Evolutionary conservation across 2,113 vertebrate species (phyloP), one percentile per base, ranked within the genome.

Genomic region (Etheostoma spectabile): DNA sequence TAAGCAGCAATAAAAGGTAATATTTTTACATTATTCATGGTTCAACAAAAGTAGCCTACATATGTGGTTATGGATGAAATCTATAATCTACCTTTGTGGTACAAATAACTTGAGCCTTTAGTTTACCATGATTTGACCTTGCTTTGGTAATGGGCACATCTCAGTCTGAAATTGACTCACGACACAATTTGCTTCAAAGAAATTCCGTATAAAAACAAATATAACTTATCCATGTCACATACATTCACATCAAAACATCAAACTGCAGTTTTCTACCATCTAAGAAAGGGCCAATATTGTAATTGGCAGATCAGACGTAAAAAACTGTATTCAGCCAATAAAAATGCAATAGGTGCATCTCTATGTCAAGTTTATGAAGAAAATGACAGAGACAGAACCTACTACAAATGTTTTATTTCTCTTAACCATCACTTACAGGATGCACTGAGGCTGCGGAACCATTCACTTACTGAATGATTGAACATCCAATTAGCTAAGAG

Each of bases 381-480:
- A 55, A 78, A 38, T 19, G 1, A 68, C n/a, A 64, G 8, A 71
- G 15, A 76, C 51, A 76, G 30, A 70, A 56, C 11, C 57, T 86
- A 60, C 63, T 63, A 66, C 15, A 79, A 77, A 71, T 13, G 1
- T 16, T 88, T 88, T 86, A 86, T 91, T 91, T 77, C 21, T 77
- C n/a, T 70, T 76, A 1, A 59, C 63, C 46, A 38, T 76, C 38
- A 85, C 78, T 57, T 42, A 86, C 84, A 86, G 11, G 60, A 74
- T 57, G 80, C 51, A 66, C 8, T 30, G 15, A 56, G 63, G 56
- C n/a, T 53, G 21, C 61, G 73, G 30, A 77, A 63, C 77, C 70
- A 78, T 78, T 85, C 52, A 66, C 24, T 73, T 30, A 24, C n/a
- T 27, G 14, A 22, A 30, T 48, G 35, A 49, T 2, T 45, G 7